Evolutionary conservation across 2,113 vertebrate genomes (phyloP).

Genomic region (Dasyornis broadbenti): DNA sequence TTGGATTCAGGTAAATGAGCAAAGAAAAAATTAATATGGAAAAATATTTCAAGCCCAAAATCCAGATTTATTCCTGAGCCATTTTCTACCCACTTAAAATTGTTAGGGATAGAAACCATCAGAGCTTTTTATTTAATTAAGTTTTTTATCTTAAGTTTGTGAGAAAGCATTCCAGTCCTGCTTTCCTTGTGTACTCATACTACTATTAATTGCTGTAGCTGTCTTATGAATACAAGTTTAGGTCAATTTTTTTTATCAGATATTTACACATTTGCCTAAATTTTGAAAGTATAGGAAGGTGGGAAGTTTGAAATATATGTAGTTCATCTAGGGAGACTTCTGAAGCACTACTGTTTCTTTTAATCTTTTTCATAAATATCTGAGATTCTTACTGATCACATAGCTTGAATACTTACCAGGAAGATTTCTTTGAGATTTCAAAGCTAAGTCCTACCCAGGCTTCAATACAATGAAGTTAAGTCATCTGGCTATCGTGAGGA

Average conservation of each 20-base stretch:
- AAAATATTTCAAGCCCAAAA: background rate
- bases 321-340: background rate
- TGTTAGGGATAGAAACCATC: background rate
- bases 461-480: background rate
- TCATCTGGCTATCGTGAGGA: background rate
- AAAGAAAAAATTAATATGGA: background rate
- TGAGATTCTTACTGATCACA: background rate
- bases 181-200: background rate
- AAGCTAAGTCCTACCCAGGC: background rate
- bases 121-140: background rate
- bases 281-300: background rate
- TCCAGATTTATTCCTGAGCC: background rate
- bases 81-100: background rate
- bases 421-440: background rate
- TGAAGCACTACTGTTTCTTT: background rate
- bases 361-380: background rate
- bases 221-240: background rate
- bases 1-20: background rate
- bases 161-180: background rate
- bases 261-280: background rate
- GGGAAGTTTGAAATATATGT: background rate
- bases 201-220: background rate
- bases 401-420: background rate
- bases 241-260: background rate
- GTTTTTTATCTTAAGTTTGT: background rate